Percentiles rank a stretch among this genome's conserved stretches.
Conservation (phyloP, 2,888 invertebrate species). For the Xanthorhoe designata region DNA sequence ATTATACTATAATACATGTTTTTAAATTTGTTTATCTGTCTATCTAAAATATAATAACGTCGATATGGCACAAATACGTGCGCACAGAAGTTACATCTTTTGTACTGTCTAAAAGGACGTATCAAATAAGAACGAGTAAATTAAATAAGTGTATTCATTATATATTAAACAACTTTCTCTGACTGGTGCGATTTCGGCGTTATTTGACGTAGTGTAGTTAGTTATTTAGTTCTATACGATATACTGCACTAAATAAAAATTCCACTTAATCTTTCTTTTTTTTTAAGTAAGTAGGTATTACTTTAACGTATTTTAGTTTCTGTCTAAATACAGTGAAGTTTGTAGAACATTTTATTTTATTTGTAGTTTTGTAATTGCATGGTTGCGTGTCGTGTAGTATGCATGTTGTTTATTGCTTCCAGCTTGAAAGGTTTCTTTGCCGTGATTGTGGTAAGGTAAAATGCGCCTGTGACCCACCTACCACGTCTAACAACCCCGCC, state of each 20-base stretch:
- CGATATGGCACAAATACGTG: background rate
- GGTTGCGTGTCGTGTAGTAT: constrained; percentile 77
- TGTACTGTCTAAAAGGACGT: background rate
- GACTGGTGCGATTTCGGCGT: background rate
- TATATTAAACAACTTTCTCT: background rate
- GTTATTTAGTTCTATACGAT: background rate
- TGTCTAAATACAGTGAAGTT: constrained; percentile 15
- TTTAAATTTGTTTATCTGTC: background rate
- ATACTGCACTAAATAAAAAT: background rate
- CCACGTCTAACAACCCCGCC: constrained; percentile 48
- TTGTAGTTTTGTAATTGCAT: constrained; percentile 59
- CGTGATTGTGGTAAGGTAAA: constrained; percentile 89
- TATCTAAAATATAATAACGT: background rate
- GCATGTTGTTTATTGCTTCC: constrained; percentile 87
- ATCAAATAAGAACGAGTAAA: background rate
- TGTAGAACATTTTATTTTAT: constrained; percentile 40
- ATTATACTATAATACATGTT: background rate
- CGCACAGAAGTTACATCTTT: background rate
- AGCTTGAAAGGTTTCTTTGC: constrained; percentile 91
- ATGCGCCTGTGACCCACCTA: constrained; percentile 83
- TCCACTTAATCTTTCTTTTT: background rate
- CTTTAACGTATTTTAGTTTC: background rate
- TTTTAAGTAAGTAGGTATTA: background rate
- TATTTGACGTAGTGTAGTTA: background rate
- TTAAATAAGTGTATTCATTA: background rate